Conservation (phyloP, 2,888 invertebrate genomes). For the Anodontia alba region DNA sequence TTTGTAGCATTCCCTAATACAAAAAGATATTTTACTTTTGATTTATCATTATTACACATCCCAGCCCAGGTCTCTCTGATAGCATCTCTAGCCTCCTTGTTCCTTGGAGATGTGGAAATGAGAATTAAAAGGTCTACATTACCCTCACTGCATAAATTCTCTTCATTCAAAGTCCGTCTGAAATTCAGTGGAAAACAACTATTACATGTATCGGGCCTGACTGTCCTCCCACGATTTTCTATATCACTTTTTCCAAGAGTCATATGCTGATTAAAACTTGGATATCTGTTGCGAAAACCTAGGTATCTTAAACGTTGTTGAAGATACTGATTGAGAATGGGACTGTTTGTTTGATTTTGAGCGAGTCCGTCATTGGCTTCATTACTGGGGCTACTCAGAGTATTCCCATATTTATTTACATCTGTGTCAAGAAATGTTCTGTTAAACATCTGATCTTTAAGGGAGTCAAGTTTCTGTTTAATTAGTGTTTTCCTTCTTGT, state of each 20-base stretch:
- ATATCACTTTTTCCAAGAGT: neutral
- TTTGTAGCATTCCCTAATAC: constrained; percentile 55
- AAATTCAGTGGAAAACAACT: constrained; percentile 67
- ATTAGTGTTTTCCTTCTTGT: neutral
- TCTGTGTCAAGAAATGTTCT: neutral
- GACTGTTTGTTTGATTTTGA: neutral
- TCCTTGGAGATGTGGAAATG: constrained; percentile 60
- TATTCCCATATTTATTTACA: no score
- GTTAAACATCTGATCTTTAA: neutral
- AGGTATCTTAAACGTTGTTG: neutral
- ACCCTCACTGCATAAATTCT: constrained; percentile 48
- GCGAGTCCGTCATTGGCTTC: neutral
- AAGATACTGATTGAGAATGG: neutral
- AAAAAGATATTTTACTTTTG: constrained; percentile 61
- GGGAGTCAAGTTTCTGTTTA: neutral
- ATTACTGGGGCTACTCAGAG: no score
- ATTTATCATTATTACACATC: constrained; percentile 45
- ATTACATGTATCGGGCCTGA: constrained; percentile 56
- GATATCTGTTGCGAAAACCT: neutral
- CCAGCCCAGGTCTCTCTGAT: constrained; percentile 73
- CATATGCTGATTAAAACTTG: neutral
- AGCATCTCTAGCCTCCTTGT: constrained; percentile 52
- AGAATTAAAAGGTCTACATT: constrained; percentile 62
- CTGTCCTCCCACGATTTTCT: neutral
- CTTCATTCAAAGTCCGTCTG: constrained; percentile 48